Evolutionary conservation across 1,140 invertebrate species (phyloP).

Genomic region (Pteromalus puparum): DNA sequence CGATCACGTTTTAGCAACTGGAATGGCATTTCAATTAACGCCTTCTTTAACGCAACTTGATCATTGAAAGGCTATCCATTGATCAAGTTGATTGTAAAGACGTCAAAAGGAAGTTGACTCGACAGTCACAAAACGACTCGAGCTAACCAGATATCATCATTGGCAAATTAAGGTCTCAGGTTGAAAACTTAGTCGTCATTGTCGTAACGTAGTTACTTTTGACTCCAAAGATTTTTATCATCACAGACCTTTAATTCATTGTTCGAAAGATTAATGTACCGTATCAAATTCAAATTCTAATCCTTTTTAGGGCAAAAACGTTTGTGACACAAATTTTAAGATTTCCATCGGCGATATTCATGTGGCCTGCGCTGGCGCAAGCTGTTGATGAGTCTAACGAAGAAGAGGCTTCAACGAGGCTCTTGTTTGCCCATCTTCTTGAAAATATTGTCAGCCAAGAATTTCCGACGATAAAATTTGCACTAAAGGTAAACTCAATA

Average conservation of each 20-base stretch:
- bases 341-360: constrained; percentile 68
- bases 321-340: constrained; percentile 67
- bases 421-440: constrained; percentile 67
- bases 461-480: constrained; percentile 65
- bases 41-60: background rate
- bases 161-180: constrained; percentile 67
- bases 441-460: constrained; percentile 67
- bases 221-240: constrained; percentile 60
- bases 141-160: constrained; percentile 72
- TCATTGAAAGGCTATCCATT: background rate
- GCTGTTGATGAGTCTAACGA: constrained; percentile 63
- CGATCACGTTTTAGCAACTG: constrained; percentile 57
- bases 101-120: background rate
- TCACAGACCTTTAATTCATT: constrained; percentile 63
- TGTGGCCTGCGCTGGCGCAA: constrained; percentile 67
- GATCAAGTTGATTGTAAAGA: background rate
- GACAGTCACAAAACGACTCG: constrained; percentile 60
- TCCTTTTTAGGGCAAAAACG: constrained; percentile 65
- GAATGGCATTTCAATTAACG: too few species aligned
- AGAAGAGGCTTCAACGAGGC: constrained; percentile 62
- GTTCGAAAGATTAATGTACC: background rate
- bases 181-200: constrained; percentile 73
- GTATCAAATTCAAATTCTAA: background rate
- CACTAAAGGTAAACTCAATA: constrained; percentile 62
- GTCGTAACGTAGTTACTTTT: constrained; percentile 53